These are phyloP conservation scores for Amblyjoppa proteus DNA, from an alignment of 2,888 invertebrate genomes.

Conservation along the genomic window DNA sequence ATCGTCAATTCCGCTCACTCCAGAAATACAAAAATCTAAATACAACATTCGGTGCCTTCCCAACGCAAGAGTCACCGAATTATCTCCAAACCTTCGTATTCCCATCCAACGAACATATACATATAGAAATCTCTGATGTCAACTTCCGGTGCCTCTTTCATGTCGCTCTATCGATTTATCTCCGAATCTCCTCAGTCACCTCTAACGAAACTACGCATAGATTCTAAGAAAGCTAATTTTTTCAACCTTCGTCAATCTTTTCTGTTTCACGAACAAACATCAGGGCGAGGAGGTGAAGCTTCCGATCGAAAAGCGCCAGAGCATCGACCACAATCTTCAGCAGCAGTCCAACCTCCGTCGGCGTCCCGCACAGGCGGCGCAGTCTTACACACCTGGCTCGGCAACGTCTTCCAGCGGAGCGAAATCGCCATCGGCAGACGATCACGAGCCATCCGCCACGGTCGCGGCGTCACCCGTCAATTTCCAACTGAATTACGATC, in stretches of 20 bases:
- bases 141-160: neutral
- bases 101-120: too few relatives aligned
- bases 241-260: neutral
- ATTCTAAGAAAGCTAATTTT: neutral
- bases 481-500: slow-evolving; percentile 49
- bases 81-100: too few relatives aligned
- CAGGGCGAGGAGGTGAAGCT: slow-evolving; percentile 61
- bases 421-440: slow-evolving; percentile 46
- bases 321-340: slow-evolving; percentile 33
- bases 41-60: too few relatives aligned
- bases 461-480: slow-evolving; percentile 39
- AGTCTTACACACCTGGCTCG: slow-evolving; percentile 45
- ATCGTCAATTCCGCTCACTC: too few relatives aligned
- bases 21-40: too few relatives aligned
- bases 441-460: neutral
- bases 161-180: neutral
- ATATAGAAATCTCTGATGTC: neutral
- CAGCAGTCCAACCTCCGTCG: slow-evolving; percentile 44
- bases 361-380: slow-evolving; percentile 50
- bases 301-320: slow-evolving; percentile 34
- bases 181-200: neutral
- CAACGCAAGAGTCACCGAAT: too few relatives aligned
- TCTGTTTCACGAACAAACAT: neutral
- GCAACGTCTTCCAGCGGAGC: slow-evolving; percentile 14
- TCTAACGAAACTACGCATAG: too few relatives aligned